Evolutionary conservation across 1,140 invertebrate genomes (phyloP).

Genomic region (Zaprionus taronus): DNA sequence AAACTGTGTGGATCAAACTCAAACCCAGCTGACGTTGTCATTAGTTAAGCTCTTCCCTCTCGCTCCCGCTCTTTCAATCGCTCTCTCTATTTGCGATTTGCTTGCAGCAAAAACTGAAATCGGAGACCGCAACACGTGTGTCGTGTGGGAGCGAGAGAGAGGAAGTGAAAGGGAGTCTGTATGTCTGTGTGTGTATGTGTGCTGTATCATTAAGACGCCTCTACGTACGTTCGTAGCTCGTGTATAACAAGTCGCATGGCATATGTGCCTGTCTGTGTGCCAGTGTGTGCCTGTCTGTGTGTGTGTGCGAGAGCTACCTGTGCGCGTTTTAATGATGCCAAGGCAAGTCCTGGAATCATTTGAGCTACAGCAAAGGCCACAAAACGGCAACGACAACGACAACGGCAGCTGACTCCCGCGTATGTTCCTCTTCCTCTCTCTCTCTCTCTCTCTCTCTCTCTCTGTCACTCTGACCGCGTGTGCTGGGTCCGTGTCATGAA

Average conservation of each 20-base stretch:
- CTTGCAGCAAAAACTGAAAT: constrained; percentile 4
- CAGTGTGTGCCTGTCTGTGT: not conserved
- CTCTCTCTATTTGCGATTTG: not conserved
- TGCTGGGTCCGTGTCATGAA: constrained; percentile 38
- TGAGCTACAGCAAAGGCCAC: constrained; percentile 18
- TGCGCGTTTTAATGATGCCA: constrained; percentile 65
- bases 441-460: not conserved
- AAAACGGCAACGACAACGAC: constrained; percentile 7
- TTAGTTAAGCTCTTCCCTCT: constrained; percentile 16
- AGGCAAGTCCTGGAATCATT: constrained; percentile 27
- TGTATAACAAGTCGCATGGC: constrained; percentile 44
- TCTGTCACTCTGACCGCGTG: not conserved
- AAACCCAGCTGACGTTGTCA: constrained; percentile 10
- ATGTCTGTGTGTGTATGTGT: constrained; percentile 9
- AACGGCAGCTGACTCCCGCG: not conserved
- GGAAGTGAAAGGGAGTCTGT: not conserved
- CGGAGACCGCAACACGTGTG: constrained; percentile 7
- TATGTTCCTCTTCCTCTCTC: not conserved
- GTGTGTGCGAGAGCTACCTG: constrained; percentile 30
- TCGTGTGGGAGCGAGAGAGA: not conserved
- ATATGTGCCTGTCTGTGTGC: constrained; percentile 21
- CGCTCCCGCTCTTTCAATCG: not conserved
- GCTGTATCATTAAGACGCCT: constrained; percentile 31
- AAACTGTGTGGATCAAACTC: constrained; percentile 1
- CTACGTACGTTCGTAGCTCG: constrained; percentile 22